Conservation (phyloP, 2,888 invertebrate species). For the Notodonta ziczac region DNA sequence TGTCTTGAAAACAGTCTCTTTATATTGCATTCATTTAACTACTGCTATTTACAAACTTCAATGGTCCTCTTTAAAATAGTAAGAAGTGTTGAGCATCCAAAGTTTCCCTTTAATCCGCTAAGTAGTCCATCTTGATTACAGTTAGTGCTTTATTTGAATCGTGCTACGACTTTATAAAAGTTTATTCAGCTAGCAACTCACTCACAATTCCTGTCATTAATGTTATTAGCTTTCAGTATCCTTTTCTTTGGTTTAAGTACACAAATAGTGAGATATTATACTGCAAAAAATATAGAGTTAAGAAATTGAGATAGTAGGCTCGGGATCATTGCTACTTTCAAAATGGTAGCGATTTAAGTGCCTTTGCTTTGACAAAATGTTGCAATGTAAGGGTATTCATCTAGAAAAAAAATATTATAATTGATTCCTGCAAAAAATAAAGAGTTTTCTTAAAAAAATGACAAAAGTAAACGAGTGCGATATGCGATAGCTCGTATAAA, state of each 20-base stretch:
- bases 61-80: neutral
- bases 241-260: neutral
- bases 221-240: neutral
- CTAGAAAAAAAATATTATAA: too few species aligned
- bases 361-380: too few species aligned
- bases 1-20: neutral
- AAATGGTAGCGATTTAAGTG: neutral
- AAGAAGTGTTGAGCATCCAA: slow-evolving; percentile 1
- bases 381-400: too few species aligned
- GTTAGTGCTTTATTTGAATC: slow-evolving; percentile 7
- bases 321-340: neutral
- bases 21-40: neutral
- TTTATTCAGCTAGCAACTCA: neutral
- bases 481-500: too few species aligned
- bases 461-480: too few species aligned
- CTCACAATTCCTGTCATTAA: neutral
- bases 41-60: neutral
- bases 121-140: slow-evolving; percentile 8
- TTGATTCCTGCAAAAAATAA: too few species aligned
- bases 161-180: neutral
- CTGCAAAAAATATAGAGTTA: neutral
- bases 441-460: too few species aligned
- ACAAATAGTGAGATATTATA: neutral
- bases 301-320: neutral
- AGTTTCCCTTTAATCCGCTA: slow-evolving; percentile 6